Percentiles rank a stretch among this genome's conserved stretches.
phyloP scores from a whole-genome alignment of 1,140 invertebrate species.

The Teleopsis dalmanni region DNA sequence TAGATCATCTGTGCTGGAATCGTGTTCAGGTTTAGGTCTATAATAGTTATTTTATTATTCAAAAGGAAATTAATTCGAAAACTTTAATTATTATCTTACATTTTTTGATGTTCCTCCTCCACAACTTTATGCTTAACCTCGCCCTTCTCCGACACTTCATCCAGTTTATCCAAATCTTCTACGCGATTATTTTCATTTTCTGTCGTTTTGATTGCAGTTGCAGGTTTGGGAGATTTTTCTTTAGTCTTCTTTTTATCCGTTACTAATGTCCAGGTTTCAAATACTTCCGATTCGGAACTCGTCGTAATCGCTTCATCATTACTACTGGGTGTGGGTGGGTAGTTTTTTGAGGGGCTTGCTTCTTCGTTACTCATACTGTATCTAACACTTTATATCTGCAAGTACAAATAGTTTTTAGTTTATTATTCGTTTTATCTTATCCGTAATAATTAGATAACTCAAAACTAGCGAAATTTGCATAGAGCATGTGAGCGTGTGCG shows the following conservation, averaged over 20 bases:
- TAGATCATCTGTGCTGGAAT: slow-evolving; percentile 26
- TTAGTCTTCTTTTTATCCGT: slow-evolving; percentile 12
- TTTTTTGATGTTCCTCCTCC: neutral
- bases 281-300: slow-evolving; percentile 12
- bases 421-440: no score
- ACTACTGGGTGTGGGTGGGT: slow-evolving; percentile 1
- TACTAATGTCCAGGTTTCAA: slow-evolving; percentile 16
- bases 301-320: slow-evolving; percentile 14
- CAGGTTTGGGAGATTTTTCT: neutral
- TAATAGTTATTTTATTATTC: neutral
- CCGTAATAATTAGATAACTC: no score
- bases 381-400: no score
- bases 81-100: neutral
- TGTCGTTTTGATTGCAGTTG: neutral
- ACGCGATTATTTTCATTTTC: slow-evolving; percentile 1
- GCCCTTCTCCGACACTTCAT: neutral
- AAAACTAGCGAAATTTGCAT: no score
- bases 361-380: neutral
- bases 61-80: neutral
- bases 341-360: neutral
- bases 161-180: slow-evolving; percentile 1
- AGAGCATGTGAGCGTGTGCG: no score
- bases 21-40: slow-evolving; percentile 15
- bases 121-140: neutral
- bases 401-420: no score